Evolutionary conservation across 2,797 vertebrate species (phyloP).

Genomic region (Tangara arthus): DNA sequence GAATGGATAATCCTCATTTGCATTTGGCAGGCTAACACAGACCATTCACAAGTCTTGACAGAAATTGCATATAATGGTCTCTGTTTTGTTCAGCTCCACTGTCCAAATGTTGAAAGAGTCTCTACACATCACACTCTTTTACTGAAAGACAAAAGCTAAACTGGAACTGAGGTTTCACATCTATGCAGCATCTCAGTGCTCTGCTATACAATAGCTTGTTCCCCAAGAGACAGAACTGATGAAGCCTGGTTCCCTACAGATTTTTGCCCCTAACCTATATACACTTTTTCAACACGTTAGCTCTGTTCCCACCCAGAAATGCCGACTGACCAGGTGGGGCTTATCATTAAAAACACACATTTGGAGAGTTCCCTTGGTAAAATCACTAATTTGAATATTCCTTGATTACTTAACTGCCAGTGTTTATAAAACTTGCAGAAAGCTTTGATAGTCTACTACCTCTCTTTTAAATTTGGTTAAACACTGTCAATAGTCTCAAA

Average conservation of each 20-base stretch:
- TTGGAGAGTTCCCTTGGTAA: not conserved
- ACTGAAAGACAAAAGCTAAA: constrained; percentile 16
- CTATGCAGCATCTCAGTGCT: not conserved
- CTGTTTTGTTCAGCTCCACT: not conserved
- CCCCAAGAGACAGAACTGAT: not conserved
- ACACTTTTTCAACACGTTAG: not conserved
- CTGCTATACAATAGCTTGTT: not conserved
- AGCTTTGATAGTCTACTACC: not conserved
- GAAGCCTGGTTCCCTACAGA: not conserved
- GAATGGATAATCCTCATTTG: constrained; percentile 11
- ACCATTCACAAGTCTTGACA: constrained; percentile 22
- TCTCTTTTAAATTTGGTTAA: not conserved
- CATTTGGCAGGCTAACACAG: constrained; percentile 24
- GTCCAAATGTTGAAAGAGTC: not conserved
- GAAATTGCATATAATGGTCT: constrained; percentile 9
- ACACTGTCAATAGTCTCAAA: not conserved
- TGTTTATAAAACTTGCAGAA: not conserved
- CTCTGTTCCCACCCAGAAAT: not conserved
- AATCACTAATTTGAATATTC: not conserved
- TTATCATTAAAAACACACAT: not conserved
- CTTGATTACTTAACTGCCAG: not conserved
- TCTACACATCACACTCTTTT: not conserved
- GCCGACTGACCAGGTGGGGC: not conserved
- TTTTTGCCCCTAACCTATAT: not conserved
- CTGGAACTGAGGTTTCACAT: not conserved